Evolutionary conservation across 2,797 vertebrate species (phyloP), one percentile per base, ranked within the genome.

Genomic region (Schizothorax lantsangensis): DNA sequence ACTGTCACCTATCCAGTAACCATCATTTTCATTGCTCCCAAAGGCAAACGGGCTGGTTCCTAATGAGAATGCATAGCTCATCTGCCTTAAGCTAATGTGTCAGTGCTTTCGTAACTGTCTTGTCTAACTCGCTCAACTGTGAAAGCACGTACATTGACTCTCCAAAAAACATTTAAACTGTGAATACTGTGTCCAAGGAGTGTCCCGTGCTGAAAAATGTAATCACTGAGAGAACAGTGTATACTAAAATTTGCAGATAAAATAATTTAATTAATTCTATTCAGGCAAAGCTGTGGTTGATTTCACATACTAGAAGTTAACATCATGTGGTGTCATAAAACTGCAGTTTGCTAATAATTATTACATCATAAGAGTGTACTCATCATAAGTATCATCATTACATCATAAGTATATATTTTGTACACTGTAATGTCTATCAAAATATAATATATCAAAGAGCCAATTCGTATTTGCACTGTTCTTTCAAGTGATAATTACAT

Each of bases 211-310:
- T 69, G 15, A 2, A 45, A 43, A 23, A 79, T 43, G 9, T 43
- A 5, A 71, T 71, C 38, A 59, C 77, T 0, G 52, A 47, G 84
- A 85, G 64, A 79, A 85, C 75, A 71, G 75, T 36, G 45, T 6
- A 21, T 71, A 10, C 6, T 79, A 54, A 79, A 43, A 40, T 54
- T 26, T 40, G 21, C 73, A 64, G 36, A 23, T 17, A 75, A 43
- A 84, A 38, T 26, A 45, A 17, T 77, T 7, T 2, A 38, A 68
- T 52, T 14, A 64, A 45, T 71, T 30, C 40, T 59, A 11, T 79
- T 45, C 49, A 33, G 36, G 1, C 0, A 15, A 59, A 26, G 84
- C 49, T 79, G 75, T 33, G 64, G 66, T 30, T 79, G 47, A 57
- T 36, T 47, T 45, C n/a, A 36, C 66, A 26, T 15, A 7, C 10